A percentile compares a stretch with the other conserved stretches of the same genome.
Evolutionary conservation across 2,113 vertebrate species (phyloP).

Genomic region (Perca schrenkii): DNA sequence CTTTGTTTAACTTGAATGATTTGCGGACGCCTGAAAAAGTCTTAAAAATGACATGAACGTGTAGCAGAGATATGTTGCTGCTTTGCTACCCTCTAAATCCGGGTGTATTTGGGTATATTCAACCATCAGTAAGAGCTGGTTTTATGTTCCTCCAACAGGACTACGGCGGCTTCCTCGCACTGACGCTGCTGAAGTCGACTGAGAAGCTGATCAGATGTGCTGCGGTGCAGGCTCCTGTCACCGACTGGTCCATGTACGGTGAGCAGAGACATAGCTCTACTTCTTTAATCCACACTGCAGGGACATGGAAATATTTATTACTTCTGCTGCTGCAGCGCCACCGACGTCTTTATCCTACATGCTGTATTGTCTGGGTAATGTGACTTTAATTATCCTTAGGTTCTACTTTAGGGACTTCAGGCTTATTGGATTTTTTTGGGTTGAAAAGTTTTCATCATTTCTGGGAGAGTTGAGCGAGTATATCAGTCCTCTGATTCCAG

Average conservation of each 20-base stretch:
- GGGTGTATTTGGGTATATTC: not conserved
- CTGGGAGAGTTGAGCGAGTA: not conserved
- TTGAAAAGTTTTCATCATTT: conserved; percentile 33
- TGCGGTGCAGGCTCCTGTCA: conserved; percentile 70
- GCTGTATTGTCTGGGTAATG: conserved; percentile 14
- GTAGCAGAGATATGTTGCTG: not conserved
- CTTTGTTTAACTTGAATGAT: no score
- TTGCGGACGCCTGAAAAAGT: no score
- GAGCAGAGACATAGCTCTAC: conserved; percentile 25
- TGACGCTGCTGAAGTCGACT: conserved; percentile 71
- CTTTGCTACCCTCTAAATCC: not conserved
- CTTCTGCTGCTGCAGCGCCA: conserved; percentile 11
- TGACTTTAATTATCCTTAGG: conserved; percentile 48
- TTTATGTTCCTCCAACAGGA: conserved; percentile 46
- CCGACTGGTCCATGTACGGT: conserved; percentile 81
- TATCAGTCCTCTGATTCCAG: conserved; percentile 10
- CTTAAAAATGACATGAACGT: no score
- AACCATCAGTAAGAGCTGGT: not conserved
- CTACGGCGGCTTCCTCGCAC: conserved; percentile 75
- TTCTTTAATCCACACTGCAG: not conserved
- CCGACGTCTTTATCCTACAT: not conserved
- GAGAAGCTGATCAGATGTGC: conserved; percentile 72
- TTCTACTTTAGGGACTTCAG: conserved; percentile 36
- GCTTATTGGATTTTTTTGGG: conserved; percentile 47
- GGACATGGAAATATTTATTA: conserved; percentile 17